Conservation (phyloP, 1,140 invertebrate genomes). For the Solenopsis invicta region DNA sequence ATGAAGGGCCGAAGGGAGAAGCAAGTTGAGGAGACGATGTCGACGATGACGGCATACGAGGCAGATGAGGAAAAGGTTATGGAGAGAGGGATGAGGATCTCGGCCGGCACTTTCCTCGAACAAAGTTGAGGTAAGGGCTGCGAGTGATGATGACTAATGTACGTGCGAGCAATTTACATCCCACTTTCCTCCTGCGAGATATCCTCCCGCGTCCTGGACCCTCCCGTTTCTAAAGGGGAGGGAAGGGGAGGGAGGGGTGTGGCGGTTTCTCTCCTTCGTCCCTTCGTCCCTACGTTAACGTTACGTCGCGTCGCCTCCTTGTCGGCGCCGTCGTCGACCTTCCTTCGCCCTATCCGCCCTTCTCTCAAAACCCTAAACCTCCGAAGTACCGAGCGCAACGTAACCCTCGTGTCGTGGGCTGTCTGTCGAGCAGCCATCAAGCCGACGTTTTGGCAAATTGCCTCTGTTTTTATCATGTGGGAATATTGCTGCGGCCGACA, state of each 20-base stretch:
- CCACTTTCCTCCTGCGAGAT: constrained; percentile 72
- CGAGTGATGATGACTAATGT: constrained; percentile 82
- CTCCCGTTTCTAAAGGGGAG: constrained; percentile 25
- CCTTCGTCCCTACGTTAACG: constrained; percentile 39
- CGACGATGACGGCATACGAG: background rate
- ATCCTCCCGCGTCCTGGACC: constrained; percentile 64
- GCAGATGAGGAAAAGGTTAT: constrained; percentile 16
- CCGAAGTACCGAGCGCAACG: constrained; percentile 61
- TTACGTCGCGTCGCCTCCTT: constrained; percentile 19
- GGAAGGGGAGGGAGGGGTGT: background rate
- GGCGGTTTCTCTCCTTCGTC: constrained; percentile 9
- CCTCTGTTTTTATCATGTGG: constrained; percentile 77
- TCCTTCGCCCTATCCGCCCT: background rate
- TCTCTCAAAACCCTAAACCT: constrained; percentile 29
- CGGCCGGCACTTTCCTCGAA: constrained; percentile 46
- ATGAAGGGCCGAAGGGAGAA: background rate
- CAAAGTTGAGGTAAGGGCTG: constrained; percentile 73
- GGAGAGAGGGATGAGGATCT: background rate
- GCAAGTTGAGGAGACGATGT: constrained; percentile 18
- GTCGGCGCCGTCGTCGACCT: constrained; percentile 41
- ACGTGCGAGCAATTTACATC: constrained; percentile 80
- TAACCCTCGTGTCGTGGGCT: constrained; percentile 64
- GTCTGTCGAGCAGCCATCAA: constrained; percentile 68
- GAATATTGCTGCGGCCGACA: constrained; percentile 67
- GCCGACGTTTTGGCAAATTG: constrained; percentile 82